Base-by-base conservation (phyloP, 2,113 vertebrate species). In the Plecturocebus donacophilus region DNA sequence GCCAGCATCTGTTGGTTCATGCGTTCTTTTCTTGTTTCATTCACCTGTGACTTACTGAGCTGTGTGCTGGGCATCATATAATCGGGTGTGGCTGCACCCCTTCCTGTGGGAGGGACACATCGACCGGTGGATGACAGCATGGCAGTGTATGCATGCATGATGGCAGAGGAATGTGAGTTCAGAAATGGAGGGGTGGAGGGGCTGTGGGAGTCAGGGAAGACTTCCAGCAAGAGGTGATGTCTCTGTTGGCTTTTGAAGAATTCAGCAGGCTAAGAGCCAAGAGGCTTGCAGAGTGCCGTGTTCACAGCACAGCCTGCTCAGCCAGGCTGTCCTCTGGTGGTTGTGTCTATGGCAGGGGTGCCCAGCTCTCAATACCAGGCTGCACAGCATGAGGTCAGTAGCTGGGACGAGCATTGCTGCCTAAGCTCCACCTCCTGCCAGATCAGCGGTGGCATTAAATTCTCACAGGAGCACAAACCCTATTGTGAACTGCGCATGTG, bases 191-290 rank as follows among this genome's bases (percentile, higher is more conserved):
- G 11, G 8, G 19, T 11, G 27, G 12, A 13, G 25, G 45, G 38
- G 17, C 58, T 30, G 49, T 49, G 42, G 81, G 14, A 75, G 89
- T 87, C 71, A 35, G 90, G 94, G 90, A 93, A 56, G 79, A 86
- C 84, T 90, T 93, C 84, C 30, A 0, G 7, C 58, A 90, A 45
- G n/a, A 25, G 66, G 47, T 6, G 40, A 20, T 30, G 4, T n/a
- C 91, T 82, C n/a, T 38, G 13, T 19, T 84, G 42, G 45, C 23
- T 25, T 87, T 84, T 73, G 84, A 68, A 80, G 75, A 75, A 32
- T 19, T 70, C 40, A 19, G 30, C 16, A 73, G 84, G 30, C 70
- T 5, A 0, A 52, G 73, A 66, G 85, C 45, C 70, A 47, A 21
- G 54, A n/a, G 90, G 76, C 56, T 10, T 21, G 2, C 4, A 30